phyloP scores from a whole-genome alignment of 2,888 invertebrate genomes.

The Temnothorax rugatulus region DNA sequence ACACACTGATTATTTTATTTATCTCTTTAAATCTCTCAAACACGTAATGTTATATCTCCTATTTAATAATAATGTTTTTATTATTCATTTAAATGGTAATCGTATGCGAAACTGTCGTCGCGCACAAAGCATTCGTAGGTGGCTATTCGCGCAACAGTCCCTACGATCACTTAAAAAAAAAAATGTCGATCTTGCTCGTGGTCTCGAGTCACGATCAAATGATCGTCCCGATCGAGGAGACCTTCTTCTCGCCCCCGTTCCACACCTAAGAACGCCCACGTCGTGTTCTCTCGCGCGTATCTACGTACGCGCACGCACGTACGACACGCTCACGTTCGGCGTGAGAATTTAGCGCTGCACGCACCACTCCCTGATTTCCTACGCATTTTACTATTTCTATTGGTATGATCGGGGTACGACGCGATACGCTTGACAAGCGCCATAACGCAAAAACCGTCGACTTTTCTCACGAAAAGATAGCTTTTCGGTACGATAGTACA shows the following conservation, averaged over 20 bases:
- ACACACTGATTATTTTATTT: not conserved
- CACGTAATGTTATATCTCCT: too few relatives aligned
- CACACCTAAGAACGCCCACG: slow-evolving; percentile 75
- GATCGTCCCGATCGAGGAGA: slow-evolving; percentile 54
- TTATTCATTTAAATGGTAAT: slow-evolving; percentile 19
- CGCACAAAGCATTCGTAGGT: slow-evolving; percentile 52
- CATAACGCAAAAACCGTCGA: not conserved
- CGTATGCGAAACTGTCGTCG: slow-evolving; percentile 35
- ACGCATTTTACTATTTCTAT: slow-evolving; percentile 78
- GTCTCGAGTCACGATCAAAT: slow-evolving; percentile 67
- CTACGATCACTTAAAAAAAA: slow-evolving; percentile 34
- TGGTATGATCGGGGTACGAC: slow-evolving; percentile 56
- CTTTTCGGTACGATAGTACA: not conserved
- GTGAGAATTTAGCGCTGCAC: slow-evolving; percentile 76
- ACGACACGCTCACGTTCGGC: slow-evolving; percentile 67
- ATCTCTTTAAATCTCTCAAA: not conserved
- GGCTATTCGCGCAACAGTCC: slow-evolving; percentile 46
- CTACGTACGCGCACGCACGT: slow-evolving; percentile 54
- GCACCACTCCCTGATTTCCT: slow-evolving; percentile 82
- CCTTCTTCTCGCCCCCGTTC: slow-evolving; percentile 77
- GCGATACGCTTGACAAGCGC: slow-evolving; percentile 56
- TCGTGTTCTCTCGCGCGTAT: slow-evolving; percentile 64
- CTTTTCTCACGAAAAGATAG: slow-evolving; percentile 30
- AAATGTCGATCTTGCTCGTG: slow-evolving; percentile 55
- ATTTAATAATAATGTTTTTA: slow-evolving; percentile 17